Evolutionary conservation across 2,113 vertebrate species (phyloP).

Genomic region (human (Homo sapiens)): DNA sequence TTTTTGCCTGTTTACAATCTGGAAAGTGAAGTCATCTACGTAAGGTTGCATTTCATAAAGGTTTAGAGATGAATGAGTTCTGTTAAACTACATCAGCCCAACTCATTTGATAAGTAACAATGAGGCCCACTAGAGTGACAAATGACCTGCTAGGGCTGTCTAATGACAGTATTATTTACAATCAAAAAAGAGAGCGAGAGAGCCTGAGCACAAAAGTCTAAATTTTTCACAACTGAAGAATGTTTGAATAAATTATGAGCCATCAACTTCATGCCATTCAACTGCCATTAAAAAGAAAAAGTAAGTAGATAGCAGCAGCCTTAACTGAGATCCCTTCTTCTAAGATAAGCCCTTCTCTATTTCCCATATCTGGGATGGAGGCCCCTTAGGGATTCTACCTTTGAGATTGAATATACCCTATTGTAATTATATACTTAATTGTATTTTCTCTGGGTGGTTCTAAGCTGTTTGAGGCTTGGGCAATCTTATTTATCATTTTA

Average conservation of each 20-base stretch:
- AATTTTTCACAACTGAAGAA: background rate
- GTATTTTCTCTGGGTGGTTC: background rate
- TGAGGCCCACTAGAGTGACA: background rate
- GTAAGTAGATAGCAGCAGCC: background rate
- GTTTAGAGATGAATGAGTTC: background rate
- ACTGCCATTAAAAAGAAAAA: background rate
- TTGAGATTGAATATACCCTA: background rate
- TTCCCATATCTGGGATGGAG: background rate
- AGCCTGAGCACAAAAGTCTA: background rate
- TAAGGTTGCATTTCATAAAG: background rate
- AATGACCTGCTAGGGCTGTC: background rate
- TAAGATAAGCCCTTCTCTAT: background rate
- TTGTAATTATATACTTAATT: background rate
- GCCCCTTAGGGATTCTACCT: background rate
- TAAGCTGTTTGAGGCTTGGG: background rate
- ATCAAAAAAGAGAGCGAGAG: background rate
- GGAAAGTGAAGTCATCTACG: background rate
- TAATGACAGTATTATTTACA: slow-evolving; percentile 36
- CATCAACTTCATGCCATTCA: background rate
- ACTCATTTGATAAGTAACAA: background rate
- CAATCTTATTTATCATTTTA: background rate
- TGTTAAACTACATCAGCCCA: background rate
- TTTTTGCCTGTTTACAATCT: background rate
- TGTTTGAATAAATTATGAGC: slow-evolving; percentile 17
- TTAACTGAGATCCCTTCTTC: background rate